Evolutionary conservation across 2,888 invertebrate species (phyloP), one percentile per base, ranked within the genome.

Genomic region (Netelia virgata): DNA sequence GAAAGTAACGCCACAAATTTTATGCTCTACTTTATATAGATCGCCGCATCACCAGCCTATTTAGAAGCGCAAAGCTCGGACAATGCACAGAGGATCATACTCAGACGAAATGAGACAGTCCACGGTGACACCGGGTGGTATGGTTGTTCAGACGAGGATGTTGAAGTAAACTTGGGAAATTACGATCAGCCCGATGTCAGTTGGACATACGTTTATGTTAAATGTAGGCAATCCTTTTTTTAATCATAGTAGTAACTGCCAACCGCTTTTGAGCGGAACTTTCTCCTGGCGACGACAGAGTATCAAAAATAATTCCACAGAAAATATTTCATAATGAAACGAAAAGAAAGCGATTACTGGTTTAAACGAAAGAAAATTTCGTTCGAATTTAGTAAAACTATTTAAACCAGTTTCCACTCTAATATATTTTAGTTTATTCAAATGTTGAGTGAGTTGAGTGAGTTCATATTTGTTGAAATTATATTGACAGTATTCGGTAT

Each of bases 81-180:
- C 64, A 75, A 74, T 0, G 16, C n/a, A n/a, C 85, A 83, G 0
- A 82, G 14, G 2, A 82, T 82, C 14, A 61, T 86, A 18, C 89
- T 92, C 41, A 82, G 76, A 63, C 88, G 90, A 66, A 70, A 76
- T 0, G 3, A 84, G 2, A 88, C 91, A 0, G 80, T 90, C 2
- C 82, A 78, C 20, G 90, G 91, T 0, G 93, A 93, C 47, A 92
- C 93, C 0, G 93, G 93, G 9, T 92, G 91, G 89, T 93, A 93
- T 68, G 92, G 92, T 36, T 93, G 93, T 57, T 87, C 89, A 5
- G 83, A 91, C 57, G 47, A 69, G 2, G 82, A 87, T 5, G 74
- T 88, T 3, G 43, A 85, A 9, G 72, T 88, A 3, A 79, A 43
- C 11, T n/a, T 68, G 2, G 76, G 86, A 11, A 69, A 72, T 18